Evolutionary conservation across 92 coral and sea anemone species (phyloP).

Genomic region (Phenganax subtilis): DNA sequence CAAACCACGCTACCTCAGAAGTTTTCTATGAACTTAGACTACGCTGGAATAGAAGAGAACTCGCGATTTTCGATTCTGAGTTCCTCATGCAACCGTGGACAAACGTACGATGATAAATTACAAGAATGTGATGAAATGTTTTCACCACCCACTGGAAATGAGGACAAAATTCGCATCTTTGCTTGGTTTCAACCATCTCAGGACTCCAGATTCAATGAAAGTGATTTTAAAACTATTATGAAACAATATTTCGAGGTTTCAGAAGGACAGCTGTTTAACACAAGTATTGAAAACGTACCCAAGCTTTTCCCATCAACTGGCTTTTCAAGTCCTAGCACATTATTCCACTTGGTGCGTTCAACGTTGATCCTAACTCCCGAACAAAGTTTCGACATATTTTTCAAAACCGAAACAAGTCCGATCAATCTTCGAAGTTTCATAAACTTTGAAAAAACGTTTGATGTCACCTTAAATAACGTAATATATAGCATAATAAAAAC

Average conservation of each 20-base stretch:
- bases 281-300: background rate
- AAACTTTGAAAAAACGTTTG: too few relatives aligned
- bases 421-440: too few relatives aligned
- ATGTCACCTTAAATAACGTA: too few relatives aligned
- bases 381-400: conserved; percentile 4
- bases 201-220: background rate
- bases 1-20: background rate
- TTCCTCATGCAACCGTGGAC: background rate
- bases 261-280: background rate
- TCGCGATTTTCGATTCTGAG: background rate
- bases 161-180: background rate
- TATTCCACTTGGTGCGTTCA: background rate
- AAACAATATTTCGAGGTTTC: background rate
- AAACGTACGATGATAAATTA: conserved; percentile 1
- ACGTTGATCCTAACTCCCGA: conserved; percentile 14
- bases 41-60: background rate
- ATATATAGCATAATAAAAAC: too few relatives aligned
- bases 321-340: background rate
- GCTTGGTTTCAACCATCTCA: conserved; percentile 25
- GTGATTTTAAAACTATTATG: background rate
- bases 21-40: conserved; percentile 17
- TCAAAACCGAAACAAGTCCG: too few relatives aligned
- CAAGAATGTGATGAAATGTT: conserved; percentile 10
- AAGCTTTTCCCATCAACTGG: background rate
- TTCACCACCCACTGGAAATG: background rate